These are phyloP conservation scores for Pelobates fuscus DNA, from an alignment of 2,113 vertebrate genomes.

Conservation along the genomic window DNA sequence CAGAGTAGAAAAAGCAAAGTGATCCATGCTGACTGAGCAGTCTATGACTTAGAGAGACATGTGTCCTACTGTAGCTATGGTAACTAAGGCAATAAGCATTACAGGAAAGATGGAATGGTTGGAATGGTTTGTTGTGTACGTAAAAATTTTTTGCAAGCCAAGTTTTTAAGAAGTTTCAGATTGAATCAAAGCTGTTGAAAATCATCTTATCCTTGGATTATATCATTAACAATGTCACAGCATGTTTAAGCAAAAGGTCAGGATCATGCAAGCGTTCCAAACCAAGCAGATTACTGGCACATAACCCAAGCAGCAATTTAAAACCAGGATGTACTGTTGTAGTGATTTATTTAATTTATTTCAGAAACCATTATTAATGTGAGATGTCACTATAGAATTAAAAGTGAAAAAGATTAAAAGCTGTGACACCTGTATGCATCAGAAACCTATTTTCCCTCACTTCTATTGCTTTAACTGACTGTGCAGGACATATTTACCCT, in stretches of 20 bases:
- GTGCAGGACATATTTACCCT: too few species aligned
- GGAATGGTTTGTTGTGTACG: conserved; percentile 19
- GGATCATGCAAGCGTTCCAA: not conserved
- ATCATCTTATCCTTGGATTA: conserved; percentile 26
- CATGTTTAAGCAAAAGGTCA: not conserved
- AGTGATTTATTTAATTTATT: too few species aligned
- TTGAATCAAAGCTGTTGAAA: conserved; percentile 30
- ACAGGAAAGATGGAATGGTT: conserved; percentile 6
- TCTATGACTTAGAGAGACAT: conserved; percentile 41
- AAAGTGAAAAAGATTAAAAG: too few species aligned
- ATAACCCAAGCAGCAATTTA: not conserved
- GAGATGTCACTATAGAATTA: too few species aligned
- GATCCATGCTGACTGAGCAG: conserved; percentile 54
- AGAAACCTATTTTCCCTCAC: too few species aligned
- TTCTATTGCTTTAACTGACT: too few species aligned
- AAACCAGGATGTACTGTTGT: not conserved
- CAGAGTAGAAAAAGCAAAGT: conserved; percentile 58
- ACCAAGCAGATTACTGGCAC: conserved; percentile 5
- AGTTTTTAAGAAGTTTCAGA: conserved; percentile 38
- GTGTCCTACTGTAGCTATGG: conserved; percentile 27
- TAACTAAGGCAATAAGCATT: conserved; percentile 46
- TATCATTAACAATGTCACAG: not conserved
- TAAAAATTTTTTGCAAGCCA: not conserved
- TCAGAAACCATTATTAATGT: too few species aligned
- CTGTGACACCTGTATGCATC: too few species aligned